Evolutionary conservation across 2,797 vertebrate species (phyloP).

Genomic region (Hypotaenidia philippensis): DNA sequence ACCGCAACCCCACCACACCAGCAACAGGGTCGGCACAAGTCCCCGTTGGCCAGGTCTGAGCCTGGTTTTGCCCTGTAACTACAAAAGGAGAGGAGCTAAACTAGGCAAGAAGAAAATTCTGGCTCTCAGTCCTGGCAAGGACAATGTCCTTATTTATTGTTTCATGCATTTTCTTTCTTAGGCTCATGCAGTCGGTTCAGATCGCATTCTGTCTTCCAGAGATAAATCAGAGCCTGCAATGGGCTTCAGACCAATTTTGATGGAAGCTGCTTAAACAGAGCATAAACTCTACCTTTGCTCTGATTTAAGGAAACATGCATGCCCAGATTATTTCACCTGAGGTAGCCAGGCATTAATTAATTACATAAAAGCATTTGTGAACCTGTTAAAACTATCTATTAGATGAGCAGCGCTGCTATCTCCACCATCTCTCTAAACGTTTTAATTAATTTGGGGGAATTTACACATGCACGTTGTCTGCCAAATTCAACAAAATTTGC

Average conservation of each 20-base stretch:
- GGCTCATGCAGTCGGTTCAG: neutral
- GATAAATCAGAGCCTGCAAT: slow-evolving; percentile 7
- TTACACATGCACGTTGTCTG: neutral
- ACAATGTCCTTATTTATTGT: neutral
- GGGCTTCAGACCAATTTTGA: neutral
- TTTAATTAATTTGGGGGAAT: slow-evolving; percentile 71
- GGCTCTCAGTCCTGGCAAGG: neutral
- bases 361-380: slow-evolving; percentile 73
- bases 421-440: slow-evolving; percentile 53
- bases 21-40: neutral
- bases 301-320: neutral
- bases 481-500: slow-evolving; percentile 35
- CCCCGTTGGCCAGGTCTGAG: neutral
- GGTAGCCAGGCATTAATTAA: slow-evolving; percentile 71
- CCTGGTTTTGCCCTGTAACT: neutral
- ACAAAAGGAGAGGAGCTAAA: slow-evolving; percentile 23
- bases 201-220: slow-evolving; percentile 38
- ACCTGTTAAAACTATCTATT: slow-evolving; percentile 64
- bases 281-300: slow-evolving; percentile 54
- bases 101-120: neutral
- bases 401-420: slow-evolving; percentile 44
- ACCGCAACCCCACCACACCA: accelerated
- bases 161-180: slow-evolving; percentile 47
- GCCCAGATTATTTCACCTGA: slow-evolving; percentile 59
- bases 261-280: slow-evolving; percentile 58